phyloP scores from a whole-genome alignment of 2,113 vertebrate genomes.

The Megaceryle torquata region DNA sequence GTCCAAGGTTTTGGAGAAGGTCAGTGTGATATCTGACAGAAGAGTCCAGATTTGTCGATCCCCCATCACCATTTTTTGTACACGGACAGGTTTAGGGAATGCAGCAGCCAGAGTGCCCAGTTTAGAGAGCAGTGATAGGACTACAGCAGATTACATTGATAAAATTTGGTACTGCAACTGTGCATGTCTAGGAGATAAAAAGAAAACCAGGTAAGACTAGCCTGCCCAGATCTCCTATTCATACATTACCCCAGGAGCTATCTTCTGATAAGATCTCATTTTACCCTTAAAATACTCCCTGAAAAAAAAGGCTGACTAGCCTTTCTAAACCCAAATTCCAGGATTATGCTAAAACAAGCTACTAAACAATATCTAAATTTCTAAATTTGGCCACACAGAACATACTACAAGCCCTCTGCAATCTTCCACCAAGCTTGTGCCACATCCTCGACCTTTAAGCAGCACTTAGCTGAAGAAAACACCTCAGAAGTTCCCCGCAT shows the following conservation, averaged over 20 bases:
- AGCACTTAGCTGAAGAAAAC: neutral
- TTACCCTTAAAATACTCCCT: neutral
- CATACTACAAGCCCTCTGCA: neutral
- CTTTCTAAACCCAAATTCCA: neutral
- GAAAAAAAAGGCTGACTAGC: neutral
- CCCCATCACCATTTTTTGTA: neutral
- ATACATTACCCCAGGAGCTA: neutral
- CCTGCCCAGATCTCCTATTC: neutral
- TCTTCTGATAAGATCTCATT: neutral
- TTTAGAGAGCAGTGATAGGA: neutral
- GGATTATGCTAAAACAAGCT: neutral
- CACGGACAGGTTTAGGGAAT: neutral
- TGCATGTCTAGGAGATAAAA: neutral
- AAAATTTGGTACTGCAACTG: neutral
- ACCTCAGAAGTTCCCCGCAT: neutral
- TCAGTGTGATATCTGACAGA: neutral
- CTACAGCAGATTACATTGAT: neutral
- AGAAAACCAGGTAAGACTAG: neutral
- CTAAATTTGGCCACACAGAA: neutral
- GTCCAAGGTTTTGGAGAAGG: neutral
- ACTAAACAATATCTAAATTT: neutral
- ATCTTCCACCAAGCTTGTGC: neutral
- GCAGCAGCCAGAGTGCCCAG: neutral
- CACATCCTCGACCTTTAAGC: neutral
- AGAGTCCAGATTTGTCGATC: neutral